Evolutionary conservation across 2,888 invertebrate species (phyloP), one percentile per base, ranked within the genome.

Genomic region (Cylindroiulus punctatus): DNA sequence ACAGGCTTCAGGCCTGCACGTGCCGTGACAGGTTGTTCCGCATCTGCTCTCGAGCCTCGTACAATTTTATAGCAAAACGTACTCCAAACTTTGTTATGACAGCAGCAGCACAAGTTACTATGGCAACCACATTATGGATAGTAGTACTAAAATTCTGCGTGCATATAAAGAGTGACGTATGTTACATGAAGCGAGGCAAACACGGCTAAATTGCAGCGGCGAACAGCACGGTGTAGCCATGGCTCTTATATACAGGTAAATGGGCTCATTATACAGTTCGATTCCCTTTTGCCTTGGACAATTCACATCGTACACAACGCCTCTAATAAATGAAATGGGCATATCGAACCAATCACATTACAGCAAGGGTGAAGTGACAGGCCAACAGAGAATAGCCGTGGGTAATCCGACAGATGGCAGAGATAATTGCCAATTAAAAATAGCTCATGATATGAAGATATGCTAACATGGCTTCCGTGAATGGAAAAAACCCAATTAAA

Each of bases 281-380:
- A 65, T 65, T 65, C 65, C 65, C 65, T 65, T 65, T 65, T 65
- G 26, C 65, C 22, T 65, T 26, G 65, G 65, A 65, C 65, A 65
- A 65, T 65, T 65, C 65, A 26, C 65, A 22, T 65, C 22, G 65
- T 65, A 22, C 26, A 65, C 65, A 65, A 65, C 65, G 65, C 65
- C 65, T 65, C 65, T 65, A 65, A 65, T 65, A 65, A 65, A 65
- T 65, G 65, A 65, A 65, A 65, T 65, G 65, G 36, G 65, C 65
- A 65, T n/a, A 65, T 65, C 65, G 65, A 65, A 65, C 65, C 65
- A 65, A 65, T 65, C 65, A 65, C 65, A 65, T 65, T 65, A 65
- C n/a, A 65, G 65, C 65, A 65, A 65, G 65, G 65, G 65, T 22
- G 65, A 65, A 65, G 7, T 65, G 65, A 65, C 65, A 65, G 65